Evolutionary conservation across 2,888 invertebrate genomes (phyloP).

Genomic region (Conistra vaccinii): DNA sequence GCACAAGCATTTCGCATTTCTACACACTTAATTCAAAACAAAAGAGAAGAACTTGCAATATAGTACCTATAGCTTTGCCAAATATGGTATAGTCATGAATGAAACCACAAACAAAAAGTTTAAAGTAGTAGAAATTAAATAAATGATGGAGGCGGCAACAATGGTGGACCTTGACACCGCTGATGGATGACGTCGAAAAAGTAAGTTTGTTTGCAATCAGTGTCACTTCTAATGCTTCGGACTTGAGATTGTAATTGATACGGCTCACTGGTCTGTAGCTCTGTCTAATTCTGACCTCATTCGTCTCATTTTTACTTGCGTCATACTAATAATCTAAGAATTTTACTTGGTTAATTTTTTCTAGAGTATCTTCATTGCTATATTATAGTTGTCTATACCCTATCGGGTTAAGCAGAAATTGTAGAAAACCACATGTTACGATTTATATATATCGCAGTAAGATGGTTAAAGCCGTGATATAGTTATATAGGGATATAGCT

Average conservation of each 20-base stretch:
- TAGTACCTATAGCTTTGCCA: constrained; percentile 13
- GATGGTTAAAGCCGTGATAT: too few species aligned
- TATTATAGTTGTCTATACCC: not conserved
- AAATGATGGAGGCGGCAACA: constrained; percentile 49
- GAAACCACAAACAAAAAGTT: constrained; percentile 54
- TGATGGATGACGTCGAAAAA: constrained; percentile 57
- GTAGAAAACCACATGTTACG: not conserved
- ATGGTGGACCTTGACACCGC: constrained; percentile 68
- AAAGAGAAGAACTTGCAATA: too few species aligned
- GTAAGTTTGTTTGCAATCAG: constrained; percentile 48
- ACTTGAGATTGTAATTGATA: constrained; percentile 56
- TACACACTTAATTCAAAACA: too few species aligned
- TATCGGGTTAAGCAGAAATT: not conserved
- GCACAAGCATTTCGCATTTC: too few species aligned
- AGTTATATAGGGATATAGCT: too few species aligned
- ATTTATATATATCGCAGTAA: too few species aligned
- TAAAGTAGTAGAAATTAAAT: constrained; percentile 49
- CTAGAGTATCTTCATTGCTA: not conserved
- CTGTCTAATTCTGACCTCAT: constrained; percentile 52
- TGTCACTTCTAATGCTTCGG: constrained; percentile 60
- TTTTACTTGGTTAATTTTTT: not conserved
- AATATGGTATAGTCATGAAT: constrained; percentile 44
- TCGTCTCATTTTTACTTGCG: constrained; percentile 21
- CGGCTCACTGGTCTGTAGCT: constrained; percentile 52
- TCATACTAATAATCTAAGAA: constrained; percentile 8